Conservation (phyloP, 2,797 vertebrate species). For the Eupleurogrammus muticus region DNA sequence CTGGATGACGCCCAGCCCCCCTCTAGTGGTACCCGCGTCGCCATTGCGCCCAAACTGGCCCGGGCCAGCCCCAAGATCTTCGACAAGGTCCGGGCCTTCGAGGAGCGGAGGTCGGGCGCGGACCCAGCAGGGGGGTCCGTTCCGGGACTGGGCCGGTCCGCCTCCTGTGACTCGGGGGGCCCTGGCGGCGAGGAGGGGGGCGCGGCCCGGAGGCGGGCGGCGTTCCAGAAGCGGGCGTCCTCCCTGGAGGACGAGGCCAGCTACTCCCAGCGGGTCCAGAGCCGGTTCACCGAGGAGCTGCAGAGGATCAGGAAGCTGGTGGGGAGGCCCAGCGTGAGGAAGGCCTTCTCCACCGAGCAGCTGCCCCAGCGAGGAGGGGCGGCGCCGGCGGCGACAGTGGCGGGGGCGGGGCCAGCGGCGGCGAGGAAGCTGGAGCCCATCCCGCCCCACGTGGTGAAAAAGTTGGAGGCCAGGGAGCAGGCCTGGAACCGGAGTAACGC, state of each 20-base stretch:
- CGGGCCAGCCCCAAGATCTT: constrained; percentile 88
- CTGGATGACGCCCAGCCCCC: constrained; percentile 68
- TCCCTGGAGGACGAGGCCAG: constrained; percentile 90
- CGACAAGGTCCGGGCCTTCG: constrained; percentile 90
- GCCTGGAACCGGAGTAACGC: constrained; percentile 31
- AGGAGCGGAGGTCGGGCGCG: constrained; percentile 83
- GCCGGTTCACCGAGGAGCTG: constrained; percentile 91
- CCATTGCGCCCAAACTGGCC: constrained; percentile 86
- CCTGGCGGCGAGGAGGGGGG: constrained; percentile 69
- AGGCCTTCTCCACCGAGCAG: constrained; percentile 85
- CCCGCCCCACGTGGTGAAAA: constrained; percentile 74
- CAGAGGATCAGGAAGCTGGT: constrained; percentile 91
- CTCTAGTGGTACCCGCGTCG: constrained; percentile 68
- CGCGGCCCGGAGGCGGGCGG: constrained; percentile 78
- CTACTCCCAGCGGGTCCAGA: constrained; percentile 85
- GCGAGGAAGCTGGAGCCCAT: constrained; percentile 73
- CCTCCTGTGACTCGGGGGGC: constrained; percentile 81
- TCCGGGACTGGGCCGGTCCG: constrained; percentile 78
- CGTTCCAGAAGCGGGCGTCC: constrained; percentile 90
- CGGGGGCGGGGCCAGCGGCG: no score
- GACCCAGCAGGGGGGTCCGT: constrained; percentile 65
- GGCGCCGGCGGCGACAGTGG: no score
- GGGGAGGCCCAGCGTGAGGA: constrained; percentile 89
- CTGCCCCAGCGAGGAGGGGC: constrained; percentile 71
- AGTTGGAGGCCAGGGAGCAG: constrained; percentile 71